Conservation (phyloP, 2,797 vertebrate species). For the Ispidina lecontei region DNA sequence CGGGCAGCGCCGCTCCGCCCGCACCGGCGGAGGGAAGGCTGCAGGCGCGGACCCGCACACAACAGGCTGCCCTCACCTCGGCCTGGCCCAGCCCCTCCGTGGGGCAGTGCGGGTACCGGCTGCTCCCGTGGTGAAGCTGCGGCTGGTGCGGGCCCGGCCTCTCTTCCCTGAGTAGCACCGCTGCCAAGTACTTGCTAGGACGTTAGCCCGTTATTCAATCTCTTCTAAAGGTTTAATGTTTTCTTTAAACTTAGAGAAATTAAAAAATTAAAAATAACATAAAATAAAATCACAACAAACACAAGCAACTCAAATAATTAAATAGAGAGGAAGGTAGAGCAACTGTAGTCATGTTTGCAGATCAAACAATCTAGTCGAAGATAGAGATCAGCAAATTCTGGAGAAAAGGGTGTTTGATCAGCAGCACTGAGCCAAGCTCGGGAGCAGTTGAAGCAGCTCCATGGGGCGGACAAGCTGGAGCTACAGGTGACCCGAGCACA, state of each 20-base stretch:
- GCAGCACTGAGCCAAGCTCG: rapidly evolving
- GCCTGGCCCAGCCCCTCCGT: too few relatives aligned
- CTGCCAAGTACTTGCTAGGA: rapidly evolving
- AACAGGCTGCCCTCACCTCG: background rate
- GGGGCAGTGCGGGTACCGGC: background rate
- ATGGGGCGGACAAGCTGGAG: rapidly evolving
- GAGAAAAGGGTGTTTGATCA: rapidly evolving
- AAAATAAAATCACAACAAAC: too few relatives aligned
- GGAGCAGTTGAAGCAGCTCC: background rate
- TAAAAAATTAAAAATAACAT: background rate
- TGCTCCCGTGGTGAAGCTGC: background rate
- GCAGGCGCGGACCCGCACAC: too few relatives aligned
- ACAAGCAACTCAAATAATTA: too few relatives aligned
- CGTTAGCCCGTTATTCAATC: rapidly evolving
- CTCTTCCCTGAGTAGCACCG: background rate
- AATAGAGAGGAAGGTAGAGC: background rate
- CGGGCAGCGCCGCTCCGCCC: background rate
- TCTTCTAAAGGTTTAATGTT: rapidly evolving
- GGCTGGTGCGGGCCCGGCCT: background rate
- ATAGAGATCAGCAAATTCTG: rapidly evolving
- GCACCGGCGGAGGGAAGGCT: background rate
- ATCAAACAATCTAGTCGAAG: background rate
- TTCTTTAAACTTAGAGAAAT: too few relatives aligned
- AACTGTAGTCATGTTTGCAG: background rate
- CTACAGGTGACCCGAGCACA: background rate